Evolutionary conservation across 2,113 vertebrate genomes (phyloP).

Genomic region (Rana temporaria): DNA sequence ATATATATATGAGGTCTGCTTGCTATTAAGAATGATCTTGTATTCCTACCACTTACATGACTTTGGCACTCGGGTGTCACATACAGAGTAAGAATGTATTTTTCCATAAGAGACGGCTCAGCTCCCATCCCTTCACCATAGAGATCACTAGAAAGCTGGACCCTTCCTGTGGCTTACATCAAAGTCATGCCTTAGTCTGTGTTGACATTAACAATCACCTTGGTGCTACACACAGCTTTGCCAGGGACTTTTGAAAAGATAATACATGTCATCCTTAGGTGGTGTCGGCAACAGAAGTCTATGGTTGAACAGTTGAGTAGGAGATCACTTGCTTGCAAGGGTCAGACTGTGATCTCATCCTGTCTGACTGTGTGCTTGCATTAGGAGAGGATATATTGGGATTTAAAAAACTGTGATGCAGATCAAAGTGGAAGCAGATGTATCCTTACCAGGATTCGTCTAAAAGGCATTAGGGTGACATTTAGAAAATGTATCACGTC

Average conservation of each 20-base stretch:
- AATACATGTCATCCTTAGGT: slow-evolving; percentile 56
- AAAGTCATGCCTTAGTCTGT: slow-evolving; percentile 48
- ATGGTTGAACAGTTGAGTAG: slow-evolving; percentile 51
- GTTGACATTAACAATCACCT: slow-evolving; percentile 58
- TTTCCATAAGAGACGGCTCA: slow-evolving; percentile 1
- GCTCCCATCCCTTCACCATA: neutral
- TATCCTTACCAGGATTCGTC: slow-evolving; percentile 51
- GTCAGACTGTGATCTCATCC: slow-evolving; percentile 52
- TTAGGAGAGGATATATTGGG: slow-evolving; percentile 55
- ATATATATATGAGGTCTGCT: too few relatives aligned
- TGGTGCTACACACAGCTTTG: slow-evolving; percentile 50
- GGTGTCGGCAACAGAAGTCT: slow-evolving; percentile 52
- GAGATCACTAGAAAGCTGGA: slow-evolving; percentile 14
- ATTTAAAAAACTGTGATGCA: slow-evolving; percentile 55
- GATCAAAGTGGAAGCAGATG: slow-evolving; percentile 55
- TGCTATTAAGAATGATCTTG: too few relatives aligned
- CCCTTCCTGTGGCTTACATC: slow-evolving; percentile 37
- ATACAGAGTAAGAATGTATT: neutral
- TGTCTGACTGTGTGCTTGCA: slow-evolving; percentile 48
- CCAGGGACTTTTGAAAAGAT: slow-evolving; percentile 50
- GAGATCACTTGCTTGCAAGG: slow-evolving; percentile 45
- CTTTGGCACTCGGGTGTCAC: neutral
- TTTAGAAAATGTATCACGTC: slow-evolving; percentile 49
- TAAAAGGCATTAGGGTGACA: slow-evolving; percentile 47
- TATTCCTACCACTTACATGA: too few relatives aligned